phyloP scores from a whole-genome alignment of 2,888 invertebrate species.

The Asteroscopus sphinx region DNA sequence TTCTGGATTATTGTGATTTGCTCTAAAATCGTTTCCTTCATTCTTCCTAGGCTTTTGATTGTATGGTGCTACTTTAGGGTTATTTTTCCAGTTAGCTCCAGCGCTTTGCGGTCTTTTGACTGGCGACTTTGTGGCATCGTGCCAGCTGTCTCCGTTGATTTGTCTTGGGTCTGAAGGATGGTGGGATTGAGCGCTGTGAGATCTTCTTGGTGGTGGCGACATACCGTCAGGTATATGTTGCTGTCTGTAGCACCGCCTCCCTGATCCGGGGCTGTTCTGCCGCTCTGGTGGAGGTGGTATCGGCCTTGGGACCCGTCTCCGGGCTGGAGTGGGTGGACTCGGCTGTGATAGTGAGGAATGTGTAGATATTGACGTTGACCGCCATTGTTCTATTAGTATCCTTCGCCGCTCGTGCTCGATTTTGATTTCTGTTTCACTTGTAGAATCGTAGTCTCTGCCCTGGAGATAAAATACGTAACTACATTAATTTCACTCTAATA shows the following conservation, averaged over 20 bases:
- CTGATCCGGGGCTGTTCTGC: conserved; percentile 79
- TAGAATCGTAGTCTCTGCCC: conserved; percentile 95
- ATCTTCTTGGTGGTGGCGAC: conserved; percentile 81
- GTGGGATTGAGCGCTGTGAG: conserved; percentile 80
- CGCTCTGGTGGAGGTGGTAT: conserved; percentile 79
- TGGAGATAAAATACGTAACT: conserved; percentile 67
- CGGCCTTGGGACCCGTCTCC: conserved; percentile 75
- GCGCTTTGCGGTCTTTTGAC: conserved; percentile 85
- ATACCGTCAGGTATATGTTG: conserved; percentile 80
- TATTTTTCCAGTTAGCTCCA: conserved; percentile 82
- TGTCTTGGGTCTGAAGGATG: conserved; percentile 76
- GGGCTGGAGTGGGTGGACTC: conserved; percentile 80
- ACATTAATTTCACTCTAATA: no score
- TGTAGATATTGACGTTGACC: conserved; percentile 91
- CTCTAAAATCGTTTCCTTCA: conserved; percentile 75
- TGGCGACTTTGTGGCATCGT: conserved; percentile 82
- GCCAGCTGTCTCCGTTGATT: conserved; percentile 82
- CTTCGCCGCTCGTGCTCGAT: conserved; percentile 92
- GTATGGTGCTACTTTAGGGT: conserved; percentile 83
- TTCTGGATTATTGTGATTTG: conserved; percentile 71
- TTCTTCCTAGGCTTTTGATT: conserved; percentile 81
- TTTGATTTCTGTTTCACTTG: conserved; percentile 93
- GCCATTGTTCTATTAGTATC: conserved; percentile 93
- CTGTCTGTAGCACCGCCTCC: conserved; percentile 77
- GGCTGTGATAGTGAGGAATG: conserved; percentile 78